A percentile compares a stretch with the other conserved stretches of the same genome.
Evolutionary conservation across 2,888 invertebrate species (phyloP).

Genomic region (Spilosoma lubricipeda): DNA sequence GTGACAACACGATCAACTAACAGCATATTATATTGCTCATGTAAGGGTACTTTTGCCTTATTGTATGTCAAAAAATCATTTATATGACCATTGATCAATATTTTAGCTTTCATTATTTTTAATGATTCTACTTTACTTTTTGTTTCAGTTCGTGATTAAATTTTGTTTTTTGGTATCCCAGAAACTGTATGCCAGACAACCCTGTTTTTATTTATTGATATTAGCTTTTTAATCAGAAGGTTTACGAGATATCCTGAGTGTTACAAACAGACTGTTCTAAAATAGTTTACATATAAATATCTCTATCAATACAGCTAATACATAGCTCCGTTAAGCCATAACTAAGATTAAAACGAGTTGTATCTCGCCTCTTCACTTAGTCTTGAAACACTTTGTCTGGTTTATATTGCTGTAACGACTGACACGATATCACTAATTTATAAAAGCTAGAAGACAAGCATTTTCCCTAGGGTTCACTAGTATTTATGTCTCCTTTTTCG

Average conservation of each 20-base stretch:
- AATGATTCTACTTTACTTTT: too few relatives aligned
- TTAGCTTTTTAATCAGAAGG: background rate
- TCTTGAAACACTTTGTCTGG: conserved; percentile 12
- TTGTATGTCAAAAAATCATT: too few relatives aligned
- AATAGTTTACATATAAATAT: background rate
- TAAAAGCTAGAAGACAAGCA: background rate
- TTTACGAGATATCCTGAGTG: background rate
- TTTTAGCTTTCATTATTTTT: too few relatives aligned
- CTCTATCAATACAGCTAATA: conserved; percentile 13
- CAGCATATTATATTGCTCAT: too few relatives aligned
- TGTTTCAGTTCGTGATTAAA: too few relatives aligned
- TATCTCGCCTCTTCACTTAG: conserved; percentile 18
- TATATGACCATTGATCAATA: too few relatives aligned
- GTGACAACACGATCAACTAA: too few relatives aligned
- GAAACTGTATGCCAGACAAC: too few relatives aligned
- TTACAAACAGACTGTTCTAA: background rate
- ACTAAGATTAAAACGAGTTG: conserved; percentile 29
- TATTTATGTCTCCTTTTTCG: background rate
- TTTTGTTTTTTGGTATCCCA: too few relatives aligned
- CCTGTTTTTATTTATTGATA: background rate
- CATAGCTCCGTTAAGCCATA: conserved; percentile 12
- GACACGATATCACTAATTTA: conserved; percentile 2
- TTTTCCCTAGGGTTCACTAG: background rate
- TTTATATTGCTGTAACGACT: conserved; percentile 13
- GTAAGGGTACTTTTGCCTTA: too few relatives aligned